phyloP scores from a whole-genome alignment of 2,888 invertebrate species.

The Drosophila atripex region DNA sequence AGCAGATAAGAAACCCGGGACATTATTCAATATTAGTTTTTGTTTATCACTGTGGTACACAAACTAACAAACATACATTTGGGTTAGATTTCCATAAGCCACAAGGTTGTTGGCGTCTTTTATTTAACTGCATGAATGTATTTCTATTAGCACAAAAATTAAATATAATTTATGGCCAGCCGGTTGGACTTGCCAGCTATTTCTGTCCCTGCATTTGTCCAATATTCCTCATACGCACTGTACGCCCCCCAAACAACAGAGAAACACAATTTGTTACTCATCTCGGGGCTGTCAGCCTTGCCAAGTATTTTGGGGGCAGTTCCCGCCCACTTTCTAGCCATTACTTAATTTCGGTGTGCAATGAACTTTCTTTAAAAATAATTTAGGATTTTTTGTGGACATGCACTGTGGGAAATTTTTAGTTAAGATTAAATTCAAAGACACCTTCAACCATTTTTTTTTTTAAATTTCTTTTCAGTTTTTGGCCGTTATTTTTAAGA shows the following conservation, averaged over 20 bases:
- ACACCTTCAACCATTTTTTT: neutral
- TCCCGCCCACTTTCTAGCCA: slow-evolving; percentile 30
- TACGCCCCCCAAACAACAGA: slow-evolving; percentile 12
- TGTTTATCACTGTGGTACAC: slow-evolving; percentile 42
- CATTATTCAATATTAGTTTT: slow-evolving; percentile 74
- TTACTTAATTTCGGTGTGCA: slow-evolving; percentile 71
- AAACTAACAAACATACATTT: neutral
- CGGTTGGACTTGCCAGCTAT: slow-evolving; percentile 14
- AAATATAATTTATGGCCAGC: slow-evolving; percentile 30
- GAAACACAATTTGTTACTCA: slow-evolving; percentile 60
- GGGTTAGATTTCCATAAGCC: slow-evolving; percentile 30
- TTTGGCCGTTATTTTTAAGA: neutral
- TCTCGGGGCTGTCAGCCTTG: slow-evolving; percentile 51
- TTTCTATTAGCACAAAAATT: neutral
- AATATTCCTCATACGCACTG: slow-evolving; percentile 47
- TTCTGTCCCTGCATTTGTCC: slow-evolving; percentile 14
- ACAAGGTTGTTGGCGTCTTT: slow-evolving; percentile 14
- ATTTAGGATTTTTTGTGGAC: slow-evolving; percentile 2
- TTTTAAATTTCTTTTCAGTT: neutral
- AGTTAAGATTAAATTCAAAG: neutral
- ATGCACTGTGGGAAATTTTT: slow-evolving; percentile 10
- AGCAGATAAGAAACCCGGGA: slow-evolving; percentile 55
- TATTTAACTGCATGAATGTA: slow-evolving; percentile 6
- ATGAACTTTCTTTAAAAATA: slow-evolving; percentile 52
- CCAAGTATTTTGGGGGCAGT: slow-evolving; percentile 46